These are phyloP conservation scores for Halictus quadricinctus DNA, from an alignment of 2,888 invertebrate species.

Conservation along the genomic window DNA sequence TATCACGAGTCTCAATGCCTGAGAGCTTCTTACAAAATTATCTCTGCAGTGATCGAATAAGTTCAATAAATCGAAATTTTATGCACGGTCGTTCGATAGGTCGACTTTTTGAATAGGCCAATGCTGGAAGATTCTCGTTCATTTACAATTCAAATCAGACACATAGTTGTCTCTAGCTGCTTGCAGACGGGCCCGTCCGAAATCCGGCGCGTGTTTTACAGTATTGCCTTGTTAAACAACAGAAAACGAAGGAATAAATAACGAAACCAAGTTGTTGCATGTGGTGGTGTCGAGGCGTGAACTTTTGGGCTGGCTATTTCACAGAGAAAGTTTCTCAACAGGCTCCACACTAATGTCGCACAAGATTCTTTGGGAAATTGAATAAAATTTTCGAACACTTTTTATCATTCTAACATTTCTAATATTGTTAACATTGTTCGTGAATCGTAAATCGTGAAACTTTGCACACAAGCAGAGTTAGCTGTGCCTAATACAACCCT, in stretches of 20 bases:
- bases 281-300: not conserved
- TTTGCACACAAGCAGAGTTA: too few relatives aligned
- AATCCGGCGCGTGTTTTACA: not conserved
- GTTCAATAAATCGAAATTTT: not conserved
- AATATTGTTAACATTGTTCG: too few relatives aligned
- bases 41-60: not conserved
- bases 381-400: not conserved
- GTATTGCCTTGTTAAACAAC: not conserved
- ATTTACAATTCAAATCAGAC: slow-evolving; percentile 33
- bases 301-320: not conserved
- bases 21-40: not conserved
- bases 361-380: not conserved
- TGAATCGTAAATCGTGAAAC: too few relatives aligned
- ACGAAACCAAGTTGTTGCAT: not conserved
- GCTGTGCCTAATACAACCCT: too few relatives aligned
- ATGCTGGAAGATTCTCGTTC: not conserved
- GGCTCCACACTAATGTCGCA: not conserved
- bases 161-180: not conserved
- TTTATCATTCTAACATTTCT: not conserved
- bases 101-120: slow-evolving; percentile 9
- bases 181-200: not conserved
- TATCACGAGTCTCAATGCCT: not conserved
- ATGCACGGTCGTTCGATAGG: not conserved
- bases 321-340: not conserved
- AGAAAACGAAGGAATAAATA: not conserved